Conservation (phyloP, 2,797 vertebrate species). For the Percopsis omiscomaycus region DNA sequence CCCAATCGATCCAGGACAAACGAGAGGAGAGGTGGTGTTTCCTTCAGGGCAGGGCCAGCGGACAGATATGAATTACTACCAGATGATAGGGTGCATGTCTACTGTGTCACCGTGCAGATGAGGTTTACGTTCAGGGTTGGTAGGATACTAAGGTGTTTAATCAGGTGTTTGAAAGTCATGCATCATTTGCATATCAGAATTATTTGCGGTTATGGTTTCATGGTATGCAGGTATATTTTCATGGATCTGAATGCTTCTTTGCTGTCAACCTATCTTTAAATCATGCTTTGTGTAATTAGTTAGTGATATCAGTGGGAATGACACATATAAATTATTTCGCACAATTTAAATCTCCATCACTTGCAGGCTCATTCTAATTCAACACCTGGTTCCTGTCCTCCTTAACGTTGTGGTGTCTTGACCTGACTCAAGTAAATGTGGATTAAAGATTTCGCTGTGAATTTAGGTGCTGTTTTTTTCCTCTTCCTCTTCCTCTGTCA, state of each 20-base stretch:
- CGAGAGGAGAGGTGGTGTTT: constrained; percentile 15
- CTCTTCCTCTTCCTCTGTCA: background rate
- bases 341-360: background rate
- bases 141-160: constrained; percentile 1
- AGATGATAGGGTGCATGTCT: constrained; percentile 23
- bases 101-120: constrained; percentile 16
- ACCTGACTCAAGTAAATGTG: constrained; percentile 8
- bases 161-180: constrained; percentile 9
- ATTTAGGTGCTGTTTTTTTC: constrained; percentile 10
- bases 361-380: background rate
- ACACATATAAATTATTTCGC: background rate
- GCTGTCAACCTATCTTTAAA: background rate
- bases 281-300: background rate
- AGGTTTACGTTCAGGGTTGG: constrained; percentile 27
- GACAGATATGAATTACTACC: constrained; percentile 45
- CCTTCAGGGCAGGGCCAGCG: constrained; percentile 1
- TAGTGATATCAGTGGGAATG: background rate
- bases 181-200: no score
- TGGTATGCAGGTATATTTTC: no score
- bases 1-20: constrained; percentile 53
- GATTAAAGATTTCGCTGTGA: constrained; percentile 30
- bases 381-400: constrained; percentile 22
- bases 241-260: background rate
- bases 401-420: constrained; percentile 11
- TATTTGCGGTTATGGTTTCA: no score